Evolutionary conservation across 2,113 vertebrate genomes (phyloP).

Genomic region (Pelvicachromis taeniatus): DNA sequence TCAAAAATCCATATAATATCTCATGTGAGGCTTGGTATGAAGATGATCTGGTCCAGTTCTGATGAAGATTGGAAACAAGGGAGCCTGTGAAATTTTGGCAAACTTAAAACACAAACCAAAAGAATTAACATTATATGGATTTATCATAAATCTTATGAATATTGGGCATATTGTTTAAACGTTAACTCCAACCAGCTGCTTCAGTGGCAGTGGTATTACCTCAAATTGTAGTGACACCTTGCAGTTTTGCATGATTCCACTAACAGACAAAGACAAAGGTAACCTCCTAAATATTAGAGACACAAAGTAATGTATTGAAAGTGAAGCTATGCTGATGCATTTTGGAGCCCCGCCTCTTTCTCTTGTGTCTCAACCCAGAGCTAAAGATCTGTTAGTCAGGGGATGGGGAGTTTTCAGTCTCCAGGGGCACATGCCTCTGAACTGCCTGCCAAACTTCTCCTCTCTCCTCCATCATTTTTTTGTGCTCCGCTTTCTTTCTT

Average conservation of each 20-base stretch:
- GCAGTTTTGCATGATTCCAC: neutral
- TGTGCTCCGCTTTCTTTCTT: conserved; percentile 15
- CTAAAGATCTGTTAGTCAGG: conserved; percentile 53
- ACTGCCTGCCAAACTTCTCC: conserved; percentile 66
- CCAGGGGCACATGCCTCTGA: conserved; percentile 67
- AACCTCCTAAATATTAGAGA: conserved; percentile 2
- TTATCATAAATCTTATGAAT: neutral
- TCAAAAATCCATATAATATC: neutral
- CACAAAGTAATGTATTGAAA: conserved; percentile 14
- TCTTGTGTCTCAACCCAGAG: conserved; percentile 45
- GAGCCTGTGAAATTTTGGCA: neutral
- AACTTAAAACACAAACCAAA: neutral
- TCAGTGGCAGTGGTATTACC: neutral
- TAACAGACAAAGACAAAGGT: neutral
- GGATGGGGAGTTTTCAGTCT: conserved; percentile 62
- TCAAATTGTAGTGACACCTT: neutral
- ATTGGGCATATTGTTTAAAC: neutral
- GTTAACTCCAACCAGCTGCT: neutral
- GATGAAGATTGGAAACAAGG: neutral
- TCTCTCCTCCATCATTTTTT: conserved; percentile 33
- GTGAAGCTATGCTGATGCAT: conserved; percentile 1
- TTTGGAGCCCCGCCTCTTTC: conserved; percentile 7
- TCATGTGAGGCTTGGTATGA: neutral
- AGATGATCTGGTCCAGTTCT: neutral
- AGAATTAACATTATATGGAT: neutral